Percentiles rank a stretch among this genome's conserved stretches.
phyloP scores from a whole-genome alignment of 2,888 invertebrate species.

The Caenorhabditis sp. region DNA sequence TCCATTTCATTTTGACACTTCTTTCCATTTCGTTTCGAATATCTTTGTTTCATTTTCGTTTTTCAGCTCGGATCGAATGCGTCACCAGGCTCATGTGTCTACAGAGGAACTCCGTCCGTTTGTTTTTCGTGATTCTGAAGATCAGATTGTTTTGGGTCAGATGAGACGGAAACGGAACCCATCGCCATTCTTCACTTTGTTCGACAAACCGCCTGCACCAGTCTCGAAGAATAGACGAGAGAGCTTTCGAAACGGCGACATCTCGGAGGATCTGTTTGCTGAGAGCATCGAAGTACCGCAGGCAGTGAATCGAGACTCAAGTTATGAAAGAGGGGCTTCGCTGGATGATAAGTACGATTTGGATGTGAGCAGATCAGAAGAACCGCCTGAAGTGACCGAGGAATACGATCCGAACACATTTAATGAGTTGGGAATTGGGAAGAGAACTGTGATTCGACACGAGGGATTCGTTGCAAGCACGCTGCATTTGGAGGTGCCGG shows the following conservation, averaged over 20 bases:
- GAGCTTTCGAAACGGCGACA: constrained; percentile 51
- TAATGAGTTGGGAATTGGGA: constrained; percentile 51
- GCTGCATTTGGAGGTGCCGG: constrained; percentile 55
- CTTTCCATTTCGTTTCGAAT: neutral
- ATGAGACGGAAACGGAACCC: constrained; percentile 44
- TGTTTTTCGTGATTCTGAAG: constrained; percentile 55
- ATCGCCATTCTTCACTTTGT: constrained; percentile 63
- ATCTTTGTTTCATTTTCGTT: neutral
- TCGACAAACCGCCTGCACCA: constrained; percentile 46
- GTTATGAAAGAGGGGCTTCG: constrained; percentile 50
- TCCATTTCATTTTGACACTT: neutral
- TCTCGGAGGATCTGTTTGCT: constrained; percentile 35
- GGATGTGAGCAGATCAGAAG: constrained; percentile 45
- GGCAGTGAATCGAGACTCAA: constrained; percentile 33
- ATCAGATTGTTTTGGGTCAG: constrained; percentile 50
- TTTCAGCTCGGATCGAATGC: constrained; percentile 67
- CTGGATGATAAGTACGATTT: constrained; percentile 47
- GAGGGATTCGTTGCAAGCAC: constrained; percentile 84
- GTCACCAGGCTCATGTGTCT: constrained; percentile 55
- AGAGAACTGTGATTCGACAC: constrained; percentile 85
- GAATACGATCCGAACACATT: constrained; percentile 63
- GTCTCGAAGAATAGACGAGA: constrained; percentile 45
- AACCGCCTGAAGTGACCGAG: constrained; percentile 32
- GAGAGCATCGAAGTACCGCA: constrained; percentile 61
- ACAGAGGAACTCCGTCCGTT: constrained; percentile 65